phyloP scores from a whole-genome alignment of 1,140 invertebrate genomes.

The Saccostrea echinata region DNA sequence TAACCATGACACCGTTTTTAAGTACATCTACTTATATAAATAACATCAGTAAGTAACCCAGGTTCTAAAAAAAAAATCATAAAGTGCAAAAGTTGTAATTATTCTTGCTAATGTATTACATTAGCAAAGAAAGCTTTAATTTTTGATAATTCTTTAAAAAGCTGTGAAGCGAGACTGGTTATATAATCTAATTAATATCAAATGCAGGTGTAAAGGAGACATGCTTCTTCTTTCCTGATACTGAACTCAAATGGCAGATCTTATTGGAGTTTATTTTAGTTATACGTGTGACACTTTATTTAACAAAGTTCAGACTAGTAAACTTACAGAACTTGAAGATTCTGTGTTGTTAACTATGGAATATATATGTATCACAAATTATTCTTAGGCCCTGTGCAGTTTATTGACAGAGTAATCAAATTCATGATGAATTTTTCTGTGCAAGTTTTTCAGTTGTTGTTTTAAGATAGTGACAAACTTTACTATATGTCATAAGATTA shows the following conservation, averaged over 20 bases:
- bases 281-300: neutral
- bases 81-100: neutral
- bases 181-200: constrained; percentile 18
- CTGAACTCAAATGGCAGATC: neutral
- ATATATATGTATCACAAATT: too few relatives aligned
- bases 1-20: neutral
- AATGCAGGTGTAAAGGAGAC: neutral
- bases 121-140: neutral
- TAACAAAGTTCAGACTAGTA: neutral
- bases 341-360: too few relatives aligned
- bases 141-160: neutral
- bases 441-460: too few relatives aligned
- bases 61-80: neutral
- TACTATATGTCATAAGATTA: too few relatives aligned
- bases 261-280: neutral
- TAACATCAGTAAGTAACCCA: neutral
- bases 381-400: too few relatives aligned
- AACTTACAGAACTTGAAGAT: too few relatives aligned
- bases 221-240: constrained; percentile 17
- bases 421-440: too few relatives aligned
- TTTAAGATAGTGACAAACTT: too few relatives aligned
- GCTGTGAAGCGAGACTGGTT: neutral
- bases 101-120: neutral
- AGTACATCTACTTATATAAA: neutral
- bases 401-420: too few relatives aligned